A percentile compares a stretch with the other conserved stretches of the same genome.
phyloP scores from a whole-genome alignment of 2,113 vertebrate species.

The Pollimyrus isidori region DNA sequence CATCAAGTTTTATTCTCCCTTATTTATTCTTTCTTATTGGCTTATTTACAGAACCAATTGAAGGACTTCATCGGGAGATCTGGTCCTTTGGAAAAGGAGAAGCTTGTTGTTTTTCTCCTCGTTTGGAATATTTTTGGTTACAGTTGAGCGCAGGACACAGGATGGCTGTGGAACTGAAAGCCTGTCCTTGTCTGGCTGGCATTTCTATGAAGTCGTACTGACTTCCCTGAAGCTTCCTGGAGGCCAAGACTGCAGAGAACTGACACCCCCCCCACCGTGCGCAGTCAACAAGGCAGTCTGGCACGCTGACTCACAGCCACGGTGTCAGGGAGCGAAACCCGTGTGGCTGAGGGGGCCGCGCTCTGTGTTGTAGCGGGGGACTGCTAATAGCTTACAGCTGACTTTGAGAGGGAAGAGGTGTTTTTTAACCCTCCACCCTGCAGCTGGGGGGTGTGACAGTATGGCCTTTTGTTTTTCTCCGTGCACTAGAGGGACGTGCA shows the following conservation, averaged over 20 bases:
- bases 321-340: constrained; percentile 19
- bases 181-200: constrained; percentile 13
- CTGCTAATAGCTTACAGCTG: constrained; percentile 1
- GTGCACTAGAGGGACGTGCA: not conserved
- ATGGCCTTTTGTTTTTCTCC: not conserved
- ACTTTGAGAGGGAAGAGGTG: not conserved
- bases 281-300: constrained; percentile 30
- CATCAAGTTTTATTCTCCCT: not conserved
- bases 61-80: not conserved
- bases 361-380: not conserved
- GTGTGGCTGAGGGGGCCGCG: not conserved
- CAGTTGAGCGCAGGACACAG: constrained; percentile 1
- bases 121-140: constrained; percentile 4
- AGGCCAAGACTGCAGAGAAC: constrained; percentile 23
- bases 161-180: constrained; percentile 7
- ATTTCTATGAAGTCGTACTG: constrained; percentile 41
- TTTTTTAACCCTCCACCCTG: not conserved
- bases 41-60: not conserved
- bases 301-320: constrained; percentile 11
- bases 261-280: constrained; percentile 23
- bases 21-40: not conserved
- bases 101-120: constrained; percentile 14
- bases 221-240: constrained; percentile 46
- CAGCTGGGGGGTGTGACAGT: not conserved
- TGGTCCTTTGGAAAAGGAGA: not conserved